Evolutionary conservation across 2,113 vertebrate genomes (phyloP).

Genomic region (Scophthalmus maximus): DNA sequence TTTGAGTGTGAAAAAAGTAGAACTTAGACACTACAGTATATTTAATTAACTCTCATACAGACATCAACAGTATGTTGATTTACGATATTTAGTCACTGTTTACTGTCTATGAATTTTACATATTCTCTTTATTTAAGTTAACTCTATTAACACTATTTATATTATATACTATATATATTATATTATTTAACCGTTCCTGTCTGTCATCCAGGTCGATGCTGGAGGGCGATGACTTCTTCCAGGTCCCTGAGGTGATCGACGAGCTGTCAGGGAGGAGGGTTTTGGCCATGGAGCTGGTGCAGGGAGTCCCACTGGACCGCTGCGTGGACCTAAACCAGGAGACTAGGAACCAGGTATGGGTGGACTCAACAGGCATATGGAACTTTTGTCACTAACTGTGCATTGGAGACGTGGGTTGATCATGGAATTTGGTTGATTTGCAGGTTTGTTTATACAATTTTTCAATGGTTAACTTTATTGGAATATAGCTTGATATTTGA

Average conservation of each 20-base stretch:
- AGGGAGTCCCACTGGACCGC: conserved; percentile 88
- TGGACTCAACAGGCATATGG: background rate
- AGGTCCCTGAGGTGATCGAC: conserved; percentile 86
- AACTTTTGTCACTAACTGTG: background rate
- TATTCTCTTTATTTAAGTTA: background rate
- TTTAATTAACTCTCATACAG: background rate
- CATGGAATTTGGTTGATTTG: too few species aligned
- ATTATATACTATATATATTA: too few species aligned
- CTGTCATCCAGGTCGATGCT: conserved; percentile 80
- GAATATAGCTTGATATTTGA: too few species aligned
- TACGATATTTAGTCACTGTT: background rate
- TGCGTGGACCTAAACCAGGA: conserved; percentile 88
- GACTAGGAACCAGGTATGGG: conserved; percentile 85
- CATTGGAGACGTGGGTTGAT: too few species aligned
- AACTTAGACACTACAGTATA: background rate
- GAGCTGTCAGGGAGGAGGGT: conserved; percentile 84
- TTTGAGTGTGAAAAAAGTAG: too few species aligned
- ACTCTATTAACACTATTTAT: background rate
- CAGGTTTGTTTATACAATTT: too few species aligned
- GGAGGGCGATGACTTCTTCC: conserved; percentile 83
- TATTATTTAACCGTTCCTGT: background rate
- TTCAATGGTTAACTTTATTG: too few species aligned
- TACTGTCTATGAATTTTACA: background rate
- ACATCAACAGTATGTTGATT: background rate
- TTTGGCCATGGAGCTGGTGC: conserved; percentile 87